A percentile compares a stretch with the other conserved stretches of the same genome.
Conservation (phyloP, 2,888 invertebrate species). For the Drepanosiphum platanoidis region DNA sequence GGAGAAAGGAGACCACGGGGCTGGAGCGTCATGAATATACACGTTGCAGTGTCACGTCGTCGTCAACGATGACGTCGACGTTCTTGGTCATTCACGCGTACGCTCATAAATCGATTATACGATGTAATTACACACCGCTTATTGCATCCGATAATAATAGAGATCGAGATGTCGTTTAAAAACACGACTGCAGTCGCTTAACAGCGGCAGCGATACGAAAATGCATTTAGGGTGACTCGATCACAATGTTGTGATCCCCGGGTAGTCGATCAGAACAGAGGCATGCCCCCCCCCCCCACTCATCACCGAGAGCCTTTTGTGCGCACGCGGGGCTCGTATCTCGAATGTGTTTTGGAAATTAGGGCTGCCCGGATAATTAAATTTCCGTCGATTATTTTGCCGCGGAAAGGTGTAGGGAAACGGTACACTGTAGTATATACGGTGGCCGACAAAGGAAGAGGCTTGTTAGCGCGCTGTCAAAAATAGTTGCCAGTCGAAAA, state of each 20-base stretch:
- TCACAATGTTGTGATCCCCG: conserved; percentile 47
- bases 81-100: no score
- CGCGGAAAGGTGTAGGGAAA: conserved; percentile 25
- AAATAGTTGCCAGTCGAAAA: conserved; percentile 53
- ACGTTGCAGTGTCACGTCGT: neutral
- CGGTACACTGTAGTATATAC: no score
- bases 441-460: conserved; percentile 52
- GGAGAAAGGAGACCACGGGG: neutral
- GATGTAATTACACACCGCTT: no score
- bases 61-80: neutral
- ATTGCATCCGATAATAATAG: no score
- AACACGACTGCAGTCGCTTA: neutral
- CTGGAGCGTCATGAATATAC: neutral
- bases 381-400: conserved; percentile 58
- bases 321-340: conserved; percentile 5
- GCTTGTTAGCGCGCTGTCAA: conserved; percentile 57
- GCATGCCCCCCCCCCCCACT: neutral
- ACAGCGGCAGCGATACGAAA: conserved; percentile 11
- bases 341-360: conserved; percentile 45
- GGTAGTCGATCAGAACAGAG: neutral
- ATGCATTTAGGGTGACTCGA: conserved; percentile 13
- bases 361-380: conserved; percentile 55
- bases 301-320: neutral
- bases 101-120: no score
- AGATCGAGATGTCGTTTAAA: conserved; percentile 6